phyloP scores from a whole-genome alignment of 1,140 invertebrate species.

The Drosophila saltans region DNA sequence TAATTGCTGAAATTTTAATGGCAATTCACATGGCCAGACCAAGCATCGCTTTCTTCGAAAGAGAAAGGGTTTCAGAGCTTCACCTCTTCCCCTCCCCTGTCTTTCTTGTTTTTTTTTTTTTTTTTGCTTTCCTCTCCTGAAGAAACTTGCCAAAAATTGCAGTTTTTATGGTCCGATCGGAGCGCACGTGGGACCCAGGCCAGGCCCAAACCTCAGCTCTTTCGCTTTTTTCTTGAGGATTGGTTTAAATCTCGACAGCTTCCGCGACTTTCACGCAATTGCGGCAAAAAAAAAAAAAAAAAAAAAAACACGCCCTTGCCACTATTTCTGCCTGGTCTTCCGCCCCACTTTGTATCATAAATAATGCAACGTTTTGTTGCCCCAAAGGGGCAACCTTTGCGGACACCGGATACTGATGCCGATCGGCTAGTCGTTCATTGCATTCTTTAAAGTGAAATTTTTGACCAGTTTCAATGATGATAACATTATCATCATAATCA shows the following conservation, averaged over 20 bases:
- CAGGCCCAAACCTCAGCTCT: slow-evolving; percentile 52
- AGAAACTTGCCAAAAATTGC: slow-evolving; percentile 73
- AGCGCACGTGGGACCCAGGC: slow-evolving; percentile 67
- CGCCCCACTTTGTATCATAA: slow-evolving; percentile 70
- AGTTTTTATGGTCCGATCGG: slow-evolving; percentile 68
- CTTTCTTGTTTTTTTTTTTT: not conserved
- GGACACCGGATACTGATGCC: slow-evolving; percentile 36
- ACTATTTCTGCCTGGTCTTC: slow-evolving; percentile 30
- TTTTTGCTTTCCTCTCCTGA: slow-evolving; percentile 27
- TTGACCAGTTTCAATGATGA: slow-evolving; percentile 22
- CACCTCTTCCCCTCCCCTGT: slow-evolving; percentile 7
- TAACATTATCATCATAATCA: too few species aligned
- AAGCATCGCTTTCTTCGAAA: slow-evolving; percentile 72
- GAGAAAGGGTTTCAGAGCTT: slow-evolving; percentile 71
- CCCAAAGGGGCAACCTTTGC: slow-evolving; percentile 36
- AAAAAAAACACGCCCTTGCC: slow-evolving; percentile 50
- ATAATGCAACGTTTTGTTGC: slow-evolving; percentile 62
- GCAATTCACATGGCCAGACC: slow-evolving; percentile 44
- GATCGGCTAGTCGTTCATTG: slow-evolving; percentile 48
- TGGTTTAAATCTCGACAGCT: slow-evolving; percentile 57
- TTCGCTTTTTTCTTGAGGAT: slow-evolving; percentile 75
- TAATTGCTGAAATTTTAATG: slow-evolving; percentile 40
- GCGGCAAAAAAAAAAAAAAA: slow-evolving; percentile 38
- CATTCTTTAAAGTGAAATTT: slow-evolving; percentile 81
- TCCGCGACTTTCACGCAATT: slow-evolving; percentile 78